Conservation (phyloP, 2,113 vertebrate genomes). For the Peromyscus polionotus region DNA sequence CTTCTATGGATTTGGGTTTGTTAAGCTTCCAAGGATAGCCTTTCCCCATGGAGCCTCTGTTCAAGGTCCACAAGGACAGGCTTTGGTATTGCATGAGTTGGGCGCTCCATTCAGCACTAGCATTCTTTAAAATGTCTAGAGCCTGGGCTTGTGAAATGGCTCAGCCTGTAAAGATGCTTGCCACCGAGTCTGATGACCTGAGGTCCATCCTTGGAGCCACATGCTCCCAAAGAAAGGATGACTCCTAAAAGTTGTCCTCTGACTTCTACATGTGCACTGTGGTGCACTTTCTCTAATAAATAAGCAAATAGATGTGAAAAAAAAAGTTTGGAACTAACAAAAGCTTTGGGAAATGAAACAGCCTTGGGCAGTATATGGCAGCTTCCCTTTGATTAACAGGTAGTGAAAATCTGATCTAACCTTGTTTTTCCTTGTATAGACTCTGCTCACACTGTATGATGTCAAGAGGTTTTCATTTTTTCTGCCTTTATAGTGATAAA, state of each 20-base stretch:
- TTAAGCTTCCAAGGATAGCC: neutral
- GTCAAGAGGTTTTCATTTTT: slow-evolving; percentile 5
- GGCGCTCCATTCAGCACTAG: neutral
- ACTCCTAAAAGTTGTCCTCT: neutral
- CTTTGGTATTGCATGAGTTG: neutral
- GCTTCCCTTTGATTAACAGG: slow-evolving; percentile 45
- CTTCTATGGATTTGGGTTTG: neutral
- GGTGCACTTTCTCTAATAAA: neutral
- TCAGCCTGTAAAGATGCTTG: neutral
- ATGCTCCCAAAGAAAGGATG: no score
- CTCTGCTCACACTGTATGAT: slow-evolving; percentile 36
- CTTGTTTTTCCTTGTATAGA: slow-evolving; percentile 18
- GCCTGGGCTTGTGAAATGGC: neutral
- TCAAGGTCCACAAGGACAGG: neutral
- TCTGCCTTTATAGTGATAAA: slow-evolving; percentile 32
- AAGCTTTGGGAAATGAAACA: slow-evolving; percentile 63
- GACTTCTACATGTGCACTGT: neutral
- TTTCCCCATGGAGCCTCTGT: neutral
- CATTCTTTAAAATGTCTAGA: neutral
- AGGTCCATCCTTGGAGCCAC: neutral
- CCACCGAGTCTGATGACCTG: neutral
- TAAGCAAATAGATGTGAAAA: neutral
- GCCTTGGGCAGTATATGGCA: neutral
- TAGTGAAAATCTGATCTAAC: slow-evolving; percentile 50
- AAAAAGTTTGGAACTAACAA: slow-evolving; percentile 21